phyloP scores from a whole-genome alignment of 2,888 invertebrate genomes.

The Caenorhabditis zanzibari region DNA sequence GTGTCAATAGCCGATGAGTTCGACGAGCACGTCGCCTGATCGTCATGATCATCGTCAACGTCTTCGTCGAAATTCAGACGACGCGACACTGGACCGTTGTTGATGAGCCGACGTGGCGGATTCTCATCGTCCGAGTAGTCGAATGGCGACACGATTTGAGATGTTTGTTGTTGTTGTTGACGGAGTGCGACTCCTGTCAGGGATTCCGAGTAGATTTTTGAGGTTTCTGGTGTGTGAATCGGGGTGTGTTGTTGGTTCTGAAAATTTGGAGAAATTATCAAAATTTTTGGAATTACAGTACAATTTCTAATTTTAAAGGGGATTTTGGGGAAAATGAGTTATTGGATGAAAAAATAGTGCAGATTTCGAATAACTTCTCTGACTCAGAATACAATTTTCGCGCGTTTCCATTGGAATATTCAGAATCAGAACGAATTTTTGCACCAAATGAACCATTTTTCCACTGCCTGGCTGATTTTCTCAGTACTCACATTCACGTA shows the following conservation, averaged over 20 bases:
- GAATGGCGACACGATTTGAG: conserved; percentile 46
- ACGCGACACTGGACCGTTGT: not conserved
- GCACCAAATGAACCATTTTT: too few relatives aligned
- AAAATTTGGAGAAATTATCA: too few relatives aligned
- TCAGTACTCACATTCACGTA: conserved; percentile 19
- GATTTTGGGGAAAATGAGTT: too few relatives aligned
- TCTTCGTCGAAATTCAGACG: conserved; percentile 32
- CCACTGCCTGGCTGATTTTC: too few relatives aligned
- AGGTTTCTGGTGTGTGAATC: conserved; percentile 51
- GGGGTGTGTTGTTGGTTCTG: conserved; percentile 59
- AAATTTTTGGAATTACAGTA: too few relatives aligned
- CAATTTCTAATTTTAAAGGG: too few relatives aligned
- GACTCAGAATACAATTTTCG: too few relatives aligned
- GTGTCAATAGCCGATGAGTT: conserved; percentile 56
- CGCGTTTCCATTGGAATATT: too few relatives aligned
- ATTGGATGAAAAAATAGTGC: too few relatives aligned
- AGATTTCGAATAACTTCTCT: too few relatives aligned
- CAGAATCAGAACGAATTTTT: too few relatives aligned
- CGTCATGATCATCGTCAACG: conserved; percentile 41
- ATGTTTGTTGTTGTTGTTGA: not conserved
- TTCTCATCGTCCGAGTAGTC: conserved; percentile 64
- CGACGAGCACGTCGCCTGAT: conserved; percentile 55
- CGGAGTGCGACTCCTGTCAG: conserved; percentile 22
- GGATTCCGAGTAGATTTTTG: conserved; percentile 40
- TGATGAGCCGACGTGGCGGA: conserved; percentile 27